Base-by-base conservation (phyloP, 2,888 invertebrate species). In the Plagiodera versicolora region DNA sequence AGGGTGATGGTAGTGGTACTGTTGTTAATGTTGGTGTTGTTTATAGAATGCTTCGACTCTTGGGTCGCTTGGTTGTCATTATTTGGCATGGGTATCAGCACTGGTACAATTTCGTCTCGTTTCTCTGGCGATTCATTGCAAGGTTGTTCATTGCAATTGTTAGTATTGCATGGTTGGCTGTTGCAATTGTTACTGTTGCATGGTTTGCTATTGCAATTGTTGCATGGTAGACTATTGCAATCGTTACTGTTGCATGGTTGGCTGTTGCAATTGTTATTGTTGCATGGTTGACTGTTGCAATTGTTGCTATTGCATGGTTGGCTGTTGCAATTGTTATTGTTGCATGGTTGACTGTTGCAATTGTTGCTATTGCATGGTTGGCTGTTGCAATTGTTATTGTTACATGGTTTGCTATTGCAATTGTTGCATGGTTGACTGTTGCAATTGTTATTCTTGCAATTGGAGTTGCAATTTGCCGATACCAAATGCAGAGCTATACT, bases 1-100 rank as follows among this genome's bases (percentile, higher is more conserved):
- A 61, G 19, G 17, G 20, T 45, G 10, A 61, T 17, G 3, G 50
- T 51, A 5, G 55, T 10, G 3, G 61, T 61, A 17, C 14, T 19
- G 24, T 61, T 51, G 44, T 47, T 58, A 8, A 55, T 44, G 18
- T 61, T 61, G n/a, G 58, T 61, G 35, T 61, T 61, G 30, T 58
- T 58, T n/a, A 51, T 20, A 18, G 35, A 35, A 9, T 11, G 18
- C 14, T 16, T 2, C 10, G 28, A 18, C 16, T 18, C 6, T 0
- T 16, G 11, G 5, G 16, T 16, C 16, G 51, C 19, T 9, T 1
- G 9, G 16, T n/a, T 55, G 14, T 48, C 19, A n/a, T n/a, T 32
- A 20, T 47, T 11, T n/a, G 61, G 61, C 32, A 58, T 24, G 3
- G 61, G 61, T 35, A 61, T 35, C 50, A 58, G 44, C 11, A 61